Evolutionary conservation across 2,113 vertebrate species (phyloP), one percentile per base, ranked within the genome.

Genomic region (Siphamia tubifer): DNA sequence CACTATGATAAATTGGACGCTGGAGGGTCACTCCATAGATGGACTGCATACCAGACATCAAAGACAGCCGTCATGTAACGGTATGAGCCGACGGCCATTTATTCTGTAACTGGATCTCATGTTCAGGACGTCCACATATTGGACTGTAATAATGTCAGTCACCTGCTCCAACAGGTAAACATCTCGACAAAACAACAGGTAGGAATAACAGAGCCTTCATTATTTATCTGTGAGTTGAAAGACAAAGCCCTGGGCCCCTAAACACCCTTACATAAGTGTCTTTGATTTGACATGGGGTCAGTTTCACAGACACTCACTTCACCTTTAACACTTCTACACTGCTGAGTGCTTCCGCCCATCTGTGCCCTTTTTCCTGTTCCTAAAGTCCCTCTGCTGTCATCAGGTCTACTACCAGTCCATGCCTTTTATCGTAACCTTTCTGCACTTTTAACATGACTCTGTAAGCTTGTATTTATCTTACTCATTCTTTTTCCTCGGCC

Each of bases 261-360:
- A 82, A 53, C 58, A 55, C 32, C 23, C 3, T 82, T 80, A 57
- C 49, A 23, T 83, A 83, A 87, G 9, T 8, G 2, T 34, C 17
- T 70, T 67, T 52, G 49, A 70, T 61, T 77, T 38, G 39, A 68
- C 21, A 30, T 8, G 4, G 34, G 75, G 82, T 84, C 81, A 66
- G 11, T 76, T 84, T 87, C 82, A 81, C 42, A 81, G 73, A 79
- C 71, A 51, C 53, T 78, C 42, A n/a, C 13, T 52, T 84, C 82
- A 79, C 73, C 79, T 81, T 70, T 64, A 73, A 52, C 84, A 67
- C 77, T 43, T 87, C 24, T 32, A 71, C 64, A 34, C 45, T 9
- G 28, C 81, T 68, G 49, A 78, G 71, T 54, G 78, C 62, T 90
- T 90, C 82, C 76, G 54, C 60, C 72, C 84, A 88, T 88, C 85